Evolutionary conservation across 2,797 vertebrate genomes (phyloP).

Genomic region (Syncerus caffer): DNA sequence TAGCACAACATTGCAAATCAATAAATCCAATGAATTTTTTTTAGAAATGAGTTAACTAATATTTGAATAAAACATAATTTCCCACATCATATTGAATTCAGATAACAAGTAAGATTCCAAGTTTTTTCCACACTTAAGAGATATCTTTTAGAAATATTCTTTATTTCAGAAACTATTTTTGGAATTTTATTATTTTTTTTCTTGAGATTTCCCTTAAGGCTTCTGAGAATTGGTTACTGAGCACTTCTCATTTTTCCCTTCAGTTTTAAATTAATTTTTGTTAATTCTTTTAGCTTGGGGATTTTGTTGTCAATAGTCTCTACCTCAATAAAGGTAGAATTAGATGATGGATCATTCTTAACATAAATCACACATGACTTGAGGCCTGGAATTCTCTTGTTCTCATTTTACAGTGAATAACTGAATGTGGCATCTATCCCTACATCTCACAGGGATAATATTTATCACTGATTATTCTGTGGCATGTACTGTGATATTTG

Average conservation of each 20-base stretch:
- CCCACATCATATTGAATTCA: neutral
- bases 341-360: slow-evolving; percentile 81
- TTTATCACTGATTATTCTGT: slow-evolving; percentile 61
- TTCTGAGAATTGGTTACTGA: slow-evolving; percentile 59
- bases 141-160: neutral
- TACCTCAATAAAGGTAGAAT: slow-evolving; percentile 76
- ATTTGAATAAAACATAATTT: neutral
- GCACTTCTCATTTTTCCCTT: slow-evolving; percentile 69
- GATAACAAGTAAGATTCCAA: neutral
- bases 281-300: slow-evolving; percentile 72
- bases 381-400: slow-evolving; percentile 75
- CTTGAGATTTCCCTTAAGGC: slow-evolving; percentile 63
- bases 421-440: slow-evolving; percentile 79
- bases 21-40: neutral
- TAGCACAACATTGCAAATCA: neutral
- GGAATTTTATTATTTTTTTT: slow-evolving; percentile 1
- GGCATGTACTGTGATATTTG: slow-evolving; percentile 76
- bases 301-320: slow-evolving; percentile 77
- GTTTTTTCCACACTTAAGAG: neutral
- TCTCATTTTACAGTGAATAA: slow-evolving; percentile 76
- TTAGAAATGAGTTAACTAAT: neutral
- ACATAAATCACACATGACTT: slow-evolving; percentile 81
- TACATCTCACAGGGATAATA: neutral
- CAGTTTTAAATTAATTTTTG: slow-evolving; percentile 67
- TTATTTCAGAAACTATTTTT: neutral